Evolutionary conservation across 2,888 invertebrate genomes (phyloP), one percentile per base, ranked within the genome.

Genomic region (Seira musarum): DNA sequence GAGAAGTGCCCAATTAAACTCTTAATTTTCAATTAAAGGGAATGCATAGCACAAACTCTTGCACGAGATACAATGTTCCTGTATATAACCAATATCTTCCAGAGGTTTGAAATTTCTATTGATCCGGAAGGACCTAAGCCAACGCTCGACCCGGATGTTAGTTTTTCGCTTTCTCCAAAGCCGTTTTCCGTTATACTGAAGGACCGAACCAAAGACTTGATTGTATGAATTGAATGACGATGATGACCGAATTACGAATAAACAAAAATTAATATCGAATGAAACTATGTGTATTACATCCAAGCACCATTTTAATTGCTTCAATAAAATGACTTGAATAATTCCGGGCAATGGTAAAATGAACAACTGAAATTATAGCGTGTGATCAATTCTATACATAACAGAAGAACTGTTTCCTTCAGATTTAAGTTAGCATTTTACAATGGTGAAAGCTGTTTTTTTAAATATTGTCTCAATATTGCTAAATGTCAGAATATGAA

Each of bases 61-160:
- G 79, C 79, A 13, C 46, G 25, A 21, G 79, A 79, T 25, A 19
- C 40, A 0, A n/a, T 69, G 0, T 79, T 79, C 25, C 24, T 79
- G 1, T 64, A 40, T 17, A 19, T 79, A 1, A 69, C 79, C n/a
- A 79, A 61, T 22, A 19, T 79, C 1, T 2, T 73, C 2, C 79
- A 79, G 57, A 73, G 68, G 19, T 79, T 79, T 69, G 49, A 73
- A 15, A 46, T 79, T 13, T 13, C 46, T 0, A 2, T 2, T 0
- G 78, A 71, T 21, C 72, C 71, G 0, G 13, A 68, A 21, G 2
- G 25, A 13, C 79, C 79, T 1, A 40, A 25, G 10, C 22, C 25
- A 0, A 64, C 66, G 25, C 22, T 78, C 13, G 78, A 72, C 10
- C 72, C 66, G 1, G 67, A 67, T 3, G 63, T 72, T 17, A 78